Evolutionary conservation across 1,140 invertebrate genomes (phyloP), one percentile per base, ranked within the genome.

Genomic region (Drosophila pandora): DNA sequence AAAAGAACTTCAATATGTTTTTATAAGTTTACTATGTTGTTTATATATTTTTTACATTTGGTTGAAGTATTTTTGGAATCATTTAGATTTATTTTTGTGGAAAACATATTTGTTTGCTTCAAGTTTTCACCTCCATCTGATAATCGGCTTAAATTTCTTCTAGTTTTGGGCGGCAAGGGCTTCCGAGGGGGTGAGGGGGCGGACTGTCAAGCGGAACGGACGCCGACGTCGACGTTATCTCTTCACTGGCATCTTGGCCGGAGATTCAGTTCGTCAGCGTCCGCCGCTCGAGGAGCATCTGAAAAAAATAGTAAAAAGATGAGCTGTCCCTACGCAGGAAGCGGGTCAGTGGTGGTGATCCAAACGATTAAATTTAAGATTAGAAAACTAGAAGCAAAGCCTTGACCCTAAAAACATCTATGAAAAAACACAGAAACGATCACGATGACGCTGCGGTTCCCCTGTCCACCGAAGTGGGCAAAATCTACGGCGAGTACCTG

Each of bases 401-500:
- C 17, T 23, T 45, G 41, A 17, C 12, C 13, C 13, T n/a, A 21
- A 17, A 43, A 43, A 43, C 9, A 37, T n/a, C 34, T 12, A 12
- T 37, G 12, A 37, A 43, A 3, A 22, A 22, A 22, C 4, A 7
- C 39, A 87, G 83, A 53, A 83, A 76, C 49, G 83, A 81, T 2
- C 90, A 91, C n/a, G 90, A 91, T 30, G 90, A 91, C 5, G 54
- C 53, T 0, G 90, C 90, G 0, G 41, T 81, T n/a, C 90, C 90
- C 0, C 79, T 95, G n/a, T 93, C 92, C 12, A 93, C 94, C 56
- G 93, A 95, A 65, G 93, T 94, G 2, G 96, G 96, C 1, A 95
- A 97, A 92, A 93, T 97, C 25, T 98, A 98, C 87, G 95, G 95
- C 0, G 96, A 97, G 82, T 98, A 98, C 88, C 93, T 98, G 41